Evolutionary conservation across 1,140 invertebrate species (phyloP), one percentile per base, ranked within the genome.

Genomic region (Dinoponera quadriceps): DNA sequence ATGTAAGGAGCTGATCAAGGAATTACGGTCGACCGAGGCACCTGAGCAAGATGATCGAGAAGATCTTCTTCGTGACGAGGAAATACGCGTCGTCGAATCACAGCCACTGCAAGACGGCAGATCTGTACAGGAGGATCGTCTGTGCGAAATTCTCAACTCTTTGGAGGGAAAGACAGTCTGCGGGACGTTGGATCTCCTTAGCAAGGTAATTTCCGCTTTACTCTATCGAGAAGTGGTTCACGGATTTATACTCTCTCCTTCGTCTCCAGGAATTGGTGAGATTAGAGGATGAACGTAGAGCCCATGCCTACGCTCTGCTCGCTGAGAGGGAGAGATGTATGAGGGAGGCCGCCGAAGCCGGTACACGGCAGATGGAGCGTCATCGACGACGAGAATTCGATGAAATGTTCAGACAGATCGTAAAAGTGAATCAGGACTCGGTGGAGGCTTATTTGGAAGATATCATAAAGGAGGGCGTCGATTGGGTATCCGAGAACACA

Each of bases 351-450:
- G 95, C 95, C 54, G 97, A 97, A 92, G 96, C 95, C 57, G 96
- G 96, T 1, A 94, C 95, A 74, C 92, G 96, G 49, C 96, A 97
- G 91, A 93, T 95, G 55, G 96, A 97, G 89, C 95, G 96, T 78
- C 94, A 96, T 83, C 92, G 96, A 27, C 92, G 96, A 55, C 91
- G 95, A 73, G 96, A 97, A 92, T 96, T 97, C 66, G 96, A 97
- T 87, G 96, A 97, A 93, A 96, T 97, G 90, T 97, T 97, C 90
- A 96, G 96, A 90, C 96, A 97, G 94, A 96, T 95, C 48, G 59
- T 90, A 2, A 94, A 96, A 88, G 93, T 95, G 11, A 95, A 96
- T 88, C 95, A 95, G 93, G 95, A 94, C 25, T 95, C 93, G 13
- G 95, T 96, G 7, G 96, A 95, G 84, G 91, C 94, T 0, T 97